Conservation (phyloP, 2,113 vertebrate genomes). For the Aythya baeri region DNA sequence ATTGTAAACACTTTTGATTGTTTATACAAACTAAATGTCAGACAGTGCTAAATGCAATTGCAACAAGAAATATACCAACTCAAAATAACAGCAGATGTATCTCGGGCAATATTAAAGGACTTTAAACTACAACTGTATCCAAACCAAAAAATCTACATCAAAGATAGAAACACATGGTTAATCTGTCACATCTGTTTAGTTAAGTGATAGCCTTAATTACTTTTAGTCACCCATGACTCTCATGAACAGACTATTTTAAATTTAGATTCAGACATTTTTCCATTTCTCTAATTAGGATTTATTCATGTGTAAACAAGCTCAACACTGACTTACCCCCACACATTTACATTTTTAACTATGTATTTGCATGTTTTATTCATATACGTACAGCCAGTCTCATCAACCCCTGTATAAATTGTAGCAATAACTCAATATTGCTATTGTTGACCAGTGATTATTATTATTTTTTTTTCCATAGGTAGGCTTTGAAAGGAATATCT, state of each 20-base stretch:
- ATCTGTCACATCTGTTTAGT: slow-evolving; percentile 18
- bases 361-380: background rate
- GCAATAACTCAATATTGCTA: background rate
- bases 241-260: background rate
- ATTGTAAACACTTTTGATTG: slow-evolving; percentile 45
- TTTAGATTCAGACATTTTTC: slow-evolving; percentile 13
- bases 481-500: background rate
- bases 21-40: slow-evolving; percentile 68
- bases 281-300: slow-evolving; percentile 16
- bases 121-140: background rate
- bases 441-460: too few species aligned
- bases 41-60: slow-evolving; percentile 46
- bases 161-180: slow-evolving; percentile 2
- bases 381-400: background rate
- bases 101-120: slow-evolving; percentile 14
- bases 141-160: background rate
- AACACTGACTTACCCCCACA: background rate
- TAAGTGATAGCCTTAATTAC: background rate
- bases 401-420: background rate
- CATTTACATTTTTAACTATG: background rate
- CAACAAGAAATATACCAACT: slow-evolving; percentile 47
- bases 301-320: background rate
- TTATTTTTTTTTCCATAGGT: background rate
- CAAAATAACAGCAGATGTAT: slow-evolving; percentile 43
- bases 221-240: background rate